Percentiles rank a stretch among this genome's conserved stretches.
Conservation (phyloP, 1,140 invertebrate genomes). For the Agrilus planipennis region DNA sequence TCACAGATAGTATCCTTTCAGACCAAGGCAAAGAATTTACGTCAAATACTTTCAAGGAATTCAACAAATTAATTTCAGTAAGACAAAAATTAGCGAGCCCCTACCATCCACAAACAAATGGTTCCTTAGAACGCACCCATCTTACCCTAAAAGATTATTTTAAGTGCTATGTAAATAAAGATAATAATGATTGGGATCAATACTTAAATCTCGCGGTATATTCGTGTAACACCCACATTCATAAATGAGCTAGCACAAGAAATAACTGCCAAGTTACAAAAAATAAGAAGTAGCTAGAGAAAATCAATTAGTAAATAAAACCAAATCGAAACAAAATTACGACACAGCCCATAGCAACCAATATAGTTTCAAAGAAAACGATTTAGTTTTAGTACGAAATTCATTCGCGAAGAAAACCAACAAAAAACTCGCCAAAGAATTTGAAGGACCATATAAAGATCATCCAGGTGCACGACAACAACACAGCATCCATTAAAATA, state of each 20-base stretch:
- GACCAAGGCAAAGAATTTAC: conserved; percentile 28
- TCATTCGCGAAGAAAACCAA: conserved; percentile 17
- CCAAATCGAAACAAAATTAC: conserved; percentile 14
- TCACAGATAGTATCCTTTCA: conserved; percentile 17
- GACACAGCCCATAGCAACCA: conserved; percentile 27
- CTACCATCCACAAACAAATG: conserved; percentile 14
- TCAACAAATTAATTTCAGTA: conserved; percentile 22
- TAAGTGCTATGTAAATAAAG: conserved; percentile 29
- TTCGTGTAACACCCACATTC: conserved; percentile 28
- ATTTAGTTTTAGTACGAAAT: conserved; percentile 19
- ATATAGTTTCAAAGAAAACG: conserved; percentile 21
- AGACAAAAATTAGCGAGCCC: conserved; percentile 12
- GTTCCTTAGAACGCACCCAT: conserved; percentile 29
- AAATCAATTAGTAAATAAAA: conserved; percentile 14
- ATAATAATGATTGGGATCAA: conserved; percentile 32
- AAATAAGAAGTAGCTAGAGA: conserved; percentile 10
- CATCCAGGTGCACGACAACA: conserved; percentile 25
- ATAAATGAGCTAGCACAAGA: conserved; percentile 23
- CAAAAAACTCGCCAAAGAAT: conserved; percentile 21
- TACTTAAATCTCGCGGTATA: conserved; percentile 30
- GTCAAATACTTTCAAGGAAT: conserved; percentile 23
- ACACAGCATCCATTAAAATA: conserved; percentile 14
- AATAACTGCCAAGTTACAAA: conserved; percentile 21
- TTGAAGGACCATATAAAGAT: conserved; percentile 29
- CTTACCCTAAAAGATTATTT: conserved; percentile 31